These are phyloP conservation scores for Ctenosaura bakeri DNA, from an alignment of 2,797 vertebrate genomes.

Conservation along the genomic window DNA sequence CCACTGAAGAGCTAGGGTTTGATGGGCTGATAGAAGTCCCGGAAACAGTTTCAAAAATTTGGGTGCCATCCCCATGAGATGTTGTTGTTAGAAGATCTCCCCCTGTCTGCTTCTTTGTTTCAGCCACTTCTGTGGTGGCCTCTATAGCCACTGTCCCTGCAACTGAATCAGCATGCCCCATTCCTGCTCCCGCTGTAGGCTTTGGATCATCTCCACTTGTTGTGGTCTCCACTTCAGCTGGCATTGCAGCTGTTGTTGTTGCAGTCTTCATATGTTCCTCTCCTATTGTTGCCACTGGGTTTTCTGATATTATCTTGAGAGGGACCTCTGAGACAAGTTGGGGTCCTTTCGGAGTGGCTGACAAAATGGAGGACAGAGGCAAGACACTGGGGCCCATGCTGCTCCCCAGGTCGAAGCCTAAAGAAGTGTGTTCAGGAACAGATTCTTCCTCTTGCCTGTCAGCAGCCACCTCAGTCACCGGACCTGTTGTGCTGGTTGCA, in stretches of 20 bases:
- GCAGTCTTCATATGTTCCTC: constrained; percentile 23
- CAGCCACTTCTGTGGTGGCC: constrained; percentile 46
- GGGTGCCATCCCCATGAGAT: constrained; percentile 50
- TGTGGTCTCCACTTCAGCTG: constrained; percentile 17
- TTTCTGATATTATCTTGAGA: constrained; percentile 59
- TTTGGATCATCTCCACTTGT: constrained; percentile 25
- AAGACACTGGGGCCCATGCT: constrained; percentile 73
- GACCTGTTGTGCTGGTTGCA: constrained; percentile 41
- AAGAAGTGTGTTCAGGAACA: constrained; percentile 61
- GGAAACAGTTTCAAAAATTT: constrained; percentile 36
- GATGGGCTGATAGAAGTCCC: constrained; percentile 46
- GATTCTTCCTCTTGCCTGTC: constrained; percentile 74
- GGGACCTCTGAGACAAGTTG: constrained; percentile 54
- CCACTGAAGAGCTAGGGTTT: constrained; percentile 67
- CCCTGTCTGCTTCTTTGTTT: constrained; percentile 45
- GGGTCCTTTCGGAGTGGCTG: constrained; percentile 57
- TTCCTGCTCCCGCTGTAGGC: neutral
- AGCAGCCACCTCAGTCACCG: constrained; percentile 42
- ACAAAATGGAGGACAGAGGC: constrained; percentile 60
- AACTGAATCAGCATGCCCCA: constrained; percentile 40
- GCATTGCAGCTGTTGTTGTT: constrained; percentile 26
- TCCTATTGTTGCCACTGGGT: constrained; percentile 42
- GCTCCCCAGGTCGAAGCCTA: constrained; percentile 75
- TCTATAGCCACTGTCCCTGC: constrained; percentile 3
- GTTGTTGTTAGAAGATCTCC: constrained; percentile 14